Evolutionary conservation across 2,888 invertebrate species (phyloP).

Genomic region (Dicyrtomina minuta): DNA sequence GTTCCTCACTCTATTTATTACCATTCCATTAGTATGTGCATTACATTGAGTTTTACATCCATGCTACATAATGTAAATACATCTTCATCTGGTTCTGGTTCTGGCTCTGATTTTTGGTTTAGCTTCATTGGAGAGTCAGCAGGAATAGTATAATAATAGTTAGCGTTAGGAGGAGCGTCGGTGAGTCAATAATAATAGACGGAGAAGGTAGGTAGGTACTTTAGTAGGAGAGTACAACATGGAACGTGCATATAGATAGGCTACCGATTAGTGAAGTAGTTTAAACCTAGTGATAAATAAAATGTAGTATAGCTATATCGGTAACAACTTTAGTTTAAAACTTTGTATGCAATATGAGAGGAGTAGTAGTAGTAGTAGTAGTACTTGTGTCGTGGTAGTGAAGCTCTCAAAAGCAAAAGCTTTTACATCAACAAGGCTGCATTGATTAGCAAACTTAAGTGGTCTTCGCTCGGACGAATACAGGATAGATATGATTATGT

Average conservation of each 20-base stretch:
- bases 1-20: background rate
- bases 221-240: no score
- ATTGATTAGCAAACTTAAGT: conserved; percentile 25
- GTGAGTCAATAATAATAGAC: background rate
- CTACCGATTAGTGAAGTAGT: background rate
- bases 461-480: background rate
- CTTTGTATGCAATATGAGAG: no score
- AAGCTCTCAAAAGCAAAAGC: background rate
- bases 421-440: conserved; percentile 10
- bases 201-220: background rate
- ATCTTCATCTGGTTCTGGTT: no score
- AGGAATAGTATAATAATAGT: background rate
- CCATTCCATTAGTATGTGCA: no score
- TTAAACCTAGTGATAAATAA: conserved; percentile 18
- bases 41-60: no score
- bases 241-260: no score
- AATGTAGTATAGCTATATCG: no score
- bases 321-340: background rate
- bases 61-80: no score
- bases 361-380: no score
- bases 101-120: background rate
- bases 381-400: background rate
- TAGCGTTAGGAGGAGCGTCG: background rate
- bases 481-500: conserved; percentile 5
- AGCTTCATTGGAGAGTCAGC: no score